These are phyloP conservation scores for Tinea semifulvella DNA, from an alignment of 2,888 invertebrate species.

Conservation along the genomic window DNA sequence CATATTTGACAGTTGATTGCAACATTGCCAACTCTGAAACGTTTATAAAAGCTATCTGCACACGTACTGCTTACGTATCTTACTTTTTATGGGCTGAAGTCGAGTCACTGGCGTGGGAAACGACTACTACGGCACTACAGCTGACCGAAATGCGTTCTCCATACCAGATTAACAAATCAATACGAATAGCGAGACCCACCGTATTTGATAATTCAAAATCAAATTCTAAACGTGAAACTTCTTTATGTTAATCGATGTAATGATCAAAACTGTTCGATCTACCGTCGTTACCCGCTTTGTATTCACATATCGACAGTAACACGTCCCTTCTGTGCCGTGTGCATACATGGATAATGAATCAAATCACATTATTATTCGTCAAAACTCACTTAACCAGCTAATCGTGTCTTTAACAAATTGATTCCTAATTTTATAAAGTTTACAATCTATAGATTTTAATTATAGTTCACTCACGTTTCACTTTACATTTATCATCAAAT, in stretches of 20 bases:
- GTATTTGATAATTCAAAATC: constrained; percentile 34
- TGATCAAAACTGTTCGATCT: constrained; percentile 33
- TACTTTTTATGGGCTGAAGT: constrained; percentile 58
- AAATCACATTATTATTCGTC: constrained; percentile 34
- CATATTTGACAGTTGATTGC: too few species aligned
- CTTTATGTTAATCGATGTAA: constrained; percentile 22
- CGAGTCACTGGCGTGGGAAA: constrained; percentile 64
- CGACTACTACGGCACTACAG: constrained; percentile 59
- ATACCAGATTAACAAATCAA: constrained; percentile 64
- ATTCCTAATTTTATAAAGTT: too few species aligned
- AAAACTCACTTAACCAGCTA: constrained; percentile 33
- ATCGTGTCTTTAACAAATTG: too few species aligned
- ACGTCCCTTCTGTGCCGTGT: constrained; percentile 32
- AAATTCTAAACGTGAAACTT: constrained; percentile 11
- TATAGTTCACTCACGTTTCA: too few species aligned
- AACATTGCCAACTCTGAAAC: not conserved
- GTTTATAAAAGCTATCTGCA: constrained; percentile 30
- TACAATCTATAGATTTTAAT: too few species aligned
- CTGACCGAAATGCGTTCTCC: constrained; percentile 66
- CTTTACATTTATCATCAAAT: too few species aligned
- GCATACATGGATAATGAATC: constrained; percentile 1
- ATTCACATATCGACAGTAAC: constrained; percentile 40
- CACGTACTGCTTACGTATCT: constrained; percentile 56
- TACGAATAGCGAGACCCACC: constrained; percentile 46
- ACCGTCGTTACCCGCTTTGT: constrained; percentile 32